These are phyloP conservation scores for Caiman crocodilus DNA, from an alignment of 2,797 vertebrate species.

Conservation along the genomic window DNA sequence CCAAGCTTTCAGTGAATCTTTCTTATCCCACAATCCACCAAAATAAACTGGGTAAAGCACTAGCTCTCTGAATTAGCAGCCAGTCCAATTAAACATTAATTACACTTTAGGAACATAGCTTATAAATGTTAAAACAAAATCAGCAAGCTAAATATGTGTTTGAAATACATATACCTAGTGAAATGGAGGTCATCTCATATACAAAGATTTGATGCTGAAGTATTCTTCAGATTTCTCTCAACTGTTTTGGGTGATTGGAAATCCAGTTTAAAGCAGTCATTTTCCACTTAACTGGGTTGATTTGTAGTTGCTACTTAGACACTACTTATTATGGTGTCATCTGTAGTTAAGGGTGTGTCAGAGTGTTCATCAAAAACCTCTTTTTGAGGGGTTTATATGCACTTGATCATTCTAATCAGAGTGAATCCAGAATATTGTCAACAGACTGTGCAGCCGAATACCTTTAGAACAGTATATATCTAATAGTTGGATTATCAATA, in stretches of 20 bases:
- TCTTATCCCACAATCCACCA: neutral
- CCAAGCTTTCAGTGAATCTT: neutral
- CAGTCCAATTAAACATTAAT: slow-evolving; percentile 32
- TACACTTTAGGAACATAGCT: slow-evolving; percentile 29
- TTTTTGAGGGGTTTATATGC: neutral
- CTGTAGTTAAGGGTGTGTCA: neutral
- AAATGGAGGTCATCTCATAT: neutral
- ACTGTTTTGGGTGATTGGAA: neutral
- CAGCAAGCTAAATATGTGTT: slow-evolving; percentile 7
- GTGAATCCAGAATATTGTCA: neutral
- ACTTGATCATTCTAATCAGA: neutral
- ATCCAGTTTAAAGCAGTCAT: neutral
- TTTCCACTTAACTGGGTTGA: slow-evolving; percentile 23
- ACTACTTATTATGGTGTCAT: neutral
- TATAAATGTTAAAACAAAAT: slow-evolving; percentile 38
- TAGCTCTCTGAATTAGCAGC: neutral
- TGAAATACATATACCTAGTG: neutral
- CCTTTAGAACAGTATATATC: neutral
- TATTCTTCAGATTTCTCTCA: slow-evolving; percentile 27
- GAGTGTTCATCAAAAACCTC: neutral
- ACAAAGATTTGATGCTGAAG: neutral
- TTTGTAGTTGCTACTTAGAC: neutral
- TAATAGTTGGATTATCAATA: neutral
- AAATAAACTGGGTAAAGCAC: neutral
- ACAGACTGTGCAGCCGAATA: neutral